Evolutionary conservation across 2,113 vertebrate species (phyloP), one percentile per base, ranked within the genome.

Genomic region (Bubo bubo): DNA sequence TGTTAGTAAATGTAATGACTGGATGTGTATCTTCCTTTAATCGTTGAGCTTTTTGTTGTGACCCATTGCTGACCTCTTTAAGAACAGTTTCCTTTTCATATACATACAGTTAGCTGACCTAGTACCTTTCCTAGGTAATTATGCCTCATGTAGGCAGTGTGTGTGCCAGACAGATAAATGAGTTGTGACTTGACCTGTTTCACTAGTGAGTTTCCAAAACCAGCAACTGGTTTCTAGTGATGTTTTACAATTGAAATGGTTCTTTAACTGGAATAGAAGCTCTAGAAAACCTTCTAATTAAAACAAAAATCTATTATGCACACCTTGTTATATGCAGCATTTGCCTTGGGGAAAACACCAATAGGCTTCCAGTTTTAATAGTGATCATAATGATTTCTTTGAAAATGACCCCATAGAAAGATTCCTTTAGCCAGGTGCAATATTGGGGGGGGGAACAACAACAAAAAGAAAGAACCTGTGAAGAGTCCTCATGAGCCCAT

Each of bases 301-400:
- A 97, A 97, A 93, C 79, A 32, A 56, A 94, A 79, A 74, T 74
- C 27, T 80, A 9, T 96, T 96, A 72, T 64, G 70, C 64, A 62
- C 56, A 39, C 62, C 68, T 93, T 77, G 81, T 93, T 93, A 90
- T 83, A 72, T 62, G 47, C n/a, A 81, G 34, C 83, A 53, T 96
- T 97, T 95, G 74, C 90, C 64, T 89, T 79, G 12, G 34, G n/a
- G n/a, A 83, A 86, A 73, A 37, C 37, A 87, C 17, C 12, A 83
- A 13, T 22, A 88, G 18, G 14, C 66, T 88, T 79, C 22, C 16
- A 23, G 4, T 91, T 93, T 96, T 91, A 74, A 77, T 20, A 85
- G 41, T 88, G 72, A 86, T 95, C 45, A 67, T 96, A 95, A 95
- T 45, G 59, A 91, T 71, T 79, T 95, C 35, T 96, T 94, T 97